Conservation (phyloP, 53 echinoderm and acorn worm genomes). For the Paelopatides confundens region DNA sequence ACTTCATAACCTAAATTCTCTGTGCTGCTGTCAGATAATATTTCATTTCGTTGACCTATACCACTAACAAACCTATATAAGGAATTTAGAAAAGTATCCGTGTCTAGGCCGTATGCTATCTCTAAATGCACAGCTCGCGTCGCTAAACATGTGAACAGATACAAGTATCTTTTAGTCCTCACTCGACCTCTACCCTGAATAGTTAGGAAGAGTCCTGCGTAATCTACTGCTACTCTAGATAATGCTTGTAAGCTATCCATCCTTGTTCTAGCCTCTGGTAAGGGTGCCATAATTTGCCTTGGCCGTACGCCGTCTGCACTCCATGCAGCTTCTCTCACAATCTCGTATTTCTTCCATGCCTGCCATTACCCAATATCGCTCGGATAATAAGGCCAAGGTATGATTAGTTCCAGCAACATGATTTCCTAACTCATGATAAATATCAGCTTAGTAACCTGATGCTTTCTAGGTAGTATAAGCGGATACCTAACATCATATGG, state of each 20-base stretch:
- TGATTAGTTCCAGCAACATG: neutral
- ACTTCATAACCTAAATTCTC: neutral
- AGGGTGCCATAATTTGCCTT: constrained; percentile 21
- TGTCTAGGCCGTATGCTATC: neutral
- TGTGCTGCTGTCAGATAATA: neutral
- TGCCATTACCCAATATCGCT: neutral
- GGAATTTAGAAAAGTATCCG: neutral
- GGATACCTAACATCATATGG: constrained; percentile 3
- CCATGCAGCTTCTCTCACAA: neutral
- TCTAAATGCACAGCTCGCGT: constrained; percentile 15
- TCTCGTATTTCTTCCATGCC: constrained; percentile 3
- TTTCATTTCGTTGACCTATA: neutral
- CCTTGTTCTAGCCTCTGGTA: neutral
- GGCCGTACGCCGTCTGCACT: neutral
- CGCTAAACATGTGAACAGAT: neutral
- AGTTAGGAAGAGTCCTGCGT: neutral
- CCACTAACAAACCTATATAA: neutral
- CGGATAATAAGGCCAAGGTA: no score
- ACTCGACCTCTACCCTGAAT: neutral
- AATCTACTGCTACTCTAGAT: neutral
- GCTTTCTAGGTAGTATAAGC: neutral
- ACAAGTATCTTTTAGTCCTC: constrained; percentile 6
- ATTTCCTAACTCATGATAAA: constrained; percentile 12
- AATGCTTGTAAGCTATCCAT: neutral
- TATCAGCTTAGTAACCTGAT: neutral